Evolutionary conservation across 2,888 invertebrate genomes (phyloP).

Genomic region (Ectemnius continuus): DNA sequence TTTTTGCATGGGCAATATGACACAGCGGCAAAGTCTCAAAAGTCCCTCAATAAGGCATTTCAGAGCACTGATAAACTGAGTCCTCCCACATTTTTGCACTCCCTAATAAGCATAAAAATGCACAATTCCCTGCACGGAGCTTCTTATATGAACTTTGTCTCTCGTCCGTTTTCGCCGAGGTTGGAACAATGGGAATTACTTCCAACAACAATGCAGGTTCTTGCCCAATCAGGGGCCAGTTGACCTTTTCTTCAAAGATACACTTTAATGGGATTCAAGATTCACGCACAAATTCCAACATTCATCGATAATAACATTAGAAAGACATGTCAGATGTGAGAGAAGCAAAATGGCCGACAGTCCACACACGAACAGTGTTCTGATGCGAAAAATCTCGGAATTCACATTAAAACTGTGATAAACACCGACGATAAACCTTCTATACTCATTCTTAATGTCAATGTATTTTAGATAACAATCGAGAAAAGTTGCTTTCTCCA

Average conservation of each 20-base stretch:
- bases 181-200: conserved; percentile 56
- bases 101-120: conserved; percentile 33
- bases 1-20: conserved; percentile 50
- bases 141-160: conserved; percentile 44
- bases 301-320: conserved; percentile 75
- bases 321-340: conserved; percentile 73
- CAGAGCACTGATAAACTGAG: conserved; percentile 25
- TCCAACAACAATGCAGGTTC: conserved; percentile 40
- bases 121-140: conserved; percentile 32
- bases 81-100: conserved; percentile 45
- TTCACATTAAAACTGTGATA: conserved; percentile 49
- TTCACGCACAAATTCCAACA: conserved; percentile 61
- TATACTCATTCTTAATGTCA: conserved; percentile 25
- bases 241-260: conserved; percentile 45
- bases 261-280: conserved; percentile 47
- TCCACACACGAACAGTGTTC: conserved; percentile 59
- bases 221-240: conserved; percentile 45
- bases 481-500: conserved; percentile 19
- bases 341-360: conserved; percentile 72
- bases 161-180: conserved; percentile 48
- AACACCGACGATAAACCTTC: conserved; percentile 43
- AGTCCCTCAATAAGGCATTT: conserved; percentile 32
- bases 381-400: conserved; percentile 60
- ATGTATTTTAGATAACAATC: conserved; percentile 34
- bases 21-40: conserved; percentile 44